Evolutionary conservation across 2,888 invertebrate species (phyloP).

Genomic region (Patella depressa): DNA sequence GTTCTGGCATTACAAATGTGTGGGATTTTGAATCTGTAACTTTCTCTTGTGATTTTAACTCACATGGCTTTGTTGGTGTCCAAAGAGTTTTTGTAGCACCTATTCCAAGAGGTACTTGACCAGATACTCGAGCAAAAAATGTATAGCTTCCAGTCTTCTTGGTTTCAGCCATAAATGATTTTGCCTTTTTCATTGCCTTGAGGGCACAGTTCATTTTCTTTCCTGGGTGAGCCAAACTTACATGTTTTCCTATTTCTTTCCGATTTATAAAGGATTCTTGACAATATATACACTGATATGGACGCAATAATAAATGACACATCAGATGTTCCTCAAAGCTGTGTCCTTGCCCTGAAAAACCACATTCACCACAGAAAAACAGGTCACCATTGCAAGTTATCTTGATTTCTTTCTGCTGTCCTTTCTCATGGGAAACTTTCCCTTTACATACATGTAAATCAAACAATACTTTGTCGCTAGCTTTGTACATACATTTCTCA

Average conservation of each 20-base stretch:
- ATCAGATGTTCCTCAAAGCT: slow-evolving; percentile 44
- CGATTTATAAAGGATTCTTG: slow-evolving; percentile 41
- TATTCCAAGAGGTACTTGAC: slow-evolving; percentile 25
- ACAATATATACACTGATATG: slow-evolving; percentile 44
- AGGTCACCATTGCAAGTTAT: slow-evolving; percentile 17
- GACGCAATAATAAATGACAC: slow-evolving; percentile 40
- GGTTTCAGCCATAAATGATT: slow-evolving; percentile 36
- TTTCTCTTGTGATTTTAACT: too few species aligned
- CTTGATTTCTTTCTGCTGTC: neutral
- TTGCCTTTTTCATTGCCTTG: slow-evolving; percentile 37
- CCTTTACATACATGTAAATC: neutral
- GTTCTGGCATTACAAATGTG: too few species aligned
- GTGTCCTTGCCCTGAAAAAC: slow-evolving; percentile 33
- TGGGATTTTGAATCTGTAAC: too few species aligned
- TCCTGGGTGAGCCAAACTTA: slow-evolving; percentile 33
- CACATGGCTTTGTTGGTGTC: too few species aligned
- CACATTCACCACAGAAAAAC: slow-evolving; percentile 37
- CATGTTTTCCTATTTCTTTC: slow-evolving; percentile 37
- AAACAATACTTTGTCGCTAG: neutral
- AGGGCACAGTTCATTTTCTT: slow-evolving; percentile 44
- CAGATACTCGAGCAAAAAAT: slow-evolving; percentile 37
- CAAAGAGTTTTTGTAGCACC: too few species aligned
- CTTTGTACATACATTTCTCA: neutral
- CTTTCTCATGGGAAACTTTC: neutral
- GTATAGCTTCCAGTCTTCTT: slow-evolving; percentile 27